phyloP scores from a whole-genome alignment of 2,888 invertebrate genomes.

The Dorcus hopei region DNA sequence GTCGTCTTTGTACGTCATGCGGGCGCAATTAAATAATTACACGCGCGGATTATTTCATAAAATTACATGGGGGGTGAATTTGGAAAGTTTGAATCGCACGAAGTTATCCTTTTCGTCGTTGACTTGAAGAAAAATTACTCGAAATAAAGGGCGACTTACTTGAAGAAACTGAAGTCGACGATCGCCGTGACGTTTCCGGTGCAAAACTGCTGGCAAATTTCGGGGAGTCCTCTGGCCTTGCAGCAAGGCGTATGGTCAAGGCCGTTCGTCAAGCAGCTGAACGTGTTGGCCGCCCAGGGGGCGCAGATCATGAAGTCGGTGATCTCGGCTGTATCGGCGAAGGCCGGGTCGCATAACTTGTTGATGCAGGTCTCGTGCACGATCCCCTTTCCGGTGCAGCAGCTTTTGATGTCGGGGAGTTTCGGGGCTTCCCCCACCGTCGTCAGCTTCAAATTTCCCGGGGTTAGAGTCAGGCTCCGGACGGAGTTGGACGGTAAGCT shows the following conservation, averaged over 20 bases:
- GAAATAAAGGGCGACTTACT: slow-evolving; percentile 54
- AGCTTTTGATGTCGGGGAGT: slow-evolving; percentile 68
- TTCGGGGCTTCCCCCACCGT: slow-evolving; percentile 61
- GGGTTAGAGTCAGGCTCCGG: slow-evolving; percentile 68
- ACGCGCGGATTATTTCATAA: too few relatives aligned
- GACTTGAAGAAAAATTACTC: too few relatives aligned
- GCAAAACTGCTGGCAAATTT: slow-evolving; percentile 72
- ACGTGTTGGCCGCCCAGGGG: slow-evolving; percentile 80
- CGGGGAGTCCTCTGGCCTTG: slow-evolving; percentile 69
- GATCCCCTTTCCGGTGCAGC: slow-evolving; percentile 70
- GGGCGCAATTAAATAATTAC: too few relatives aligned
- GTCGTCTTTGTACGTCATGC: too few relatives aligned
- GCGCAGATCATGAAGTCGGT: slow-evolving; percentile 88
- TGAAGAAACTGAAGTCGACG: slow-evolving; percentile 78
- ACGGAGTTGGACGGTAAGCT: slow-evolving; percentile 74
- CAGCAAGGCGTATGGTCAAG: slow-evolving; percentile 82
- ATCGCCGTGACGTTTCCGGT: slow-evolving; percentile 70
- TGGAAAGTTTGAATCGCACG: too few relatives aligned
- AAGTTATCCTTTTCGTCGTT: too few relatives aligned
- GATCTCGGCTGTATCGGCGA: slow-evolving; percentile 53
- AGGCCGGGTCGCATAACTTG: slow-evolving; percentile 75
- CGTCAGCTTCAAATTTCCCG: slow-evolving; percentile 59
- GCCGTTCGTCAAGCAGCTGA: slow-evolving; percentile 75
- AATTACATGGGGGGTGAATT: too few relatives aligned
- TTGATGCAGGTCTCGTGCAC: slow-evolving; percentile 71